Conservation (phyloP, 2,888 invertebrate genomes). For the Helleia helle region DNA sequence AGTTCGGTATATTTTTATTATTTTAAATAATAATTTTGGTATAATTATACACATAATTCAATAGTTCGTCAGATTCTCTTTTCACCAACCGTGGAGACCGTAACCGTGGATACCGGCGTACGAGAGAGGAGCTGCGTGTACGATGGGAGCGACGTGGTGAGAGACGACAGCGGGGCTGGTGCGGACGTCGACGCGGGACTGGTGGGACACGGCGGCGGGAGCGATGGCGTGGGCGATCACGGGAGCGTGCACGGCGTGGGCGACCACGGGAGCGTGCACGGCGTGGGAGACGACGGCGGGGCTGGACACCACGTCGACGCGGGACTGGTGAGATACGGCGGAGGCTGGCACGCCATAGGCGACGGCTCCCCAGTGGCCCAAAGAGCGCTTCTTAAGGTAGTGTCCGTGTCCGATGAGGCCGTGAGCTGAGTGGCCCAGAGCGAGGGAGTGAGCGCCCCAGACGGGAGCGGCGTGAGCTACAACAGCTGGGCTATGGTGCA, state of each 20-base stretch:
- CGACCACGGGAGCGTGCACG: slow-evolving; percentile 15
- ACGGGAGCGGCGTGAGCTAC: slow-evolving; percentile 23
- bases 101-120: slow-evolving; percentile 23
- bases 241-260: slow-evolving; percentile 28
- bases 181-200: slow-evolving; percentile 52
- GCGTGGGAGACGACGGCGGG: slow-evolving; percentile 20
- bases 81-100: slow-evolving; percentile 49
- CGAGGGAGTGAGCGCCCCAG: neutral
- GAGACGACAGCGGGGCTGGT: slow-evolving; percentile 35
- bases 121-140: slow-evolving; percentile 18
- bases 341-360: slow-evolving; percentile 42
- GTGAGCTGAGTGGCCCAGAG: slow-evolving; percentile 23
- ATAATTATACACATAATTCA: neutral
- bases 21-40: neutral
- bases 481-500: slow-evolving; percentile 36
- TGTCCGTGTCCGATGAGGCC: slow-evolving; percentile 34
- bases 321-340: slow-evolving; percentile 51
- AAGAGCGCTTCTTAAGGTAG: slow-evolving; percentile 39
- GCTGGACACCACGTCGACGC: slow-evolving; percentile 35
- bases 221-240: slow-evolving; percentile 21
- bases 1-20: too few species aligned
- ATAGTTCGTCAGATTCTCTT: slow-evolving; percentile 45
- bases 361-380: slow-evolving; percentile 25
- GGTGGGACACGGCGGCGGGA: slow-evolving; percentile 59
- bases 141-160: slow-evolving; percentile 28